A percentile compares a stretch with the other conserved stretches of the same genome.
Conservation (phyloP, 2,888 invertebrate species). For the Bedellia somnulentella region DNA sequence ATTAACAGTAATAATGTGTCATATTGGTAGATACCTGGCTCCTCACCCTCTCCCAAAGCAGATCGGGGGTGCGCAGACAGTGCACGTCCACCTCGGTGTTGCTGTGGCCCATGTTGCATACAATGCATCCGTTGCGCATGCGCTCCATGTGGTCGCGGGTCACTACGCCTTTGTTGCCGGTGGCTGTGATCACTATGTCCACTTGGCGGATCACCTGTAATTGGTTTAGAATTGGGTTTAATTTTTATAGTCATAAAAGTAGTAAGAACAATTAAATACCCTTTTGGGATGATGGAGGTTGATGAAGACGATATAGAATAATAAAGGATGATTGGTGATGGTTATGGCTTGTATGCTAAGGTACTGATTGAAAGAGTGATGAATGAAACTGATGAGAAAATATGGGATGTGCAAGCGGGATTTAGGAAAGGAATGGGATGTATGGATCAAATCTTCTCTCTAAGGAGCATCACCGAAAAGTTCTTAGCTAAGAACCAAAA, state of each 20-base stretch:
- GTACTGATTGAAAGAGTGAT: too few relatives aligned
- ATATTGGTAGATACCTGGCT: slow-evolving; percentile 59
- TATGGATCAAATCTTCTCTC: too few relatives aligned
- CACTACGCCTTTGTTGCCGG: slow-evolving; percentile 96
- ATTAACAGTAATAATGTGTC: too few relatives aligned
- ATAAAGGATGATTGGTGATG: too few relatives aligned
- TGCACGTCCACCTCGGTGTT: slow-evolving; percentile 94
- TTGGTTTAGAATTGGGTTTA: too few relatives aligned
- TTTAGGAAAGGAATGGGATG: too few relatives aligned
- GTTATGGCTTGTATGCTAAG: too few relatives aligned
- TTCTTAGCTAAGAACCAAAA: too few relatives aligned
- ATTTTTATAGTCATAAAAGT: background rate
- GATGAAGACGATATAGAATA: too few relatives aligned
- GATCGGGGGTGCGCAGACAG: slow-evolving; percentile 80
- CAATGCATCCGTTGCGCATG: slow-evolving; percentile 93
- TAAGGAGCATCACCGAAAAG: too few relatives aligned
- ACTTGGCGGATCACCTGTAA: slow-evolving; percentile 88
- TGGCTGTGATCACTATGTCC: slow-evolving; percentile 96
- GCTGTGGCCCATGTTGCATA: slow-evolving; percentile 97
- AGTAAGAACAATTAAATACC: background rate
- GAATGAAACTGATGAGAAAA: too few relatives aligned
- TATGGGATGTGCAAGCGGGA: too few relatives aligned
- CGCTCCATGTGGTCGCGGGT: slow-evolving; percentile 94
- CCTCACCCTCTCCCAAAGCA: slow-evolving; percentile 91
- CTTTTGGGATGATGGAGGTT: background rate